Base-by-base conservation (phyloP, 1,140 invertebrate species). In the Trypoxylus dichotomus region DNA sequence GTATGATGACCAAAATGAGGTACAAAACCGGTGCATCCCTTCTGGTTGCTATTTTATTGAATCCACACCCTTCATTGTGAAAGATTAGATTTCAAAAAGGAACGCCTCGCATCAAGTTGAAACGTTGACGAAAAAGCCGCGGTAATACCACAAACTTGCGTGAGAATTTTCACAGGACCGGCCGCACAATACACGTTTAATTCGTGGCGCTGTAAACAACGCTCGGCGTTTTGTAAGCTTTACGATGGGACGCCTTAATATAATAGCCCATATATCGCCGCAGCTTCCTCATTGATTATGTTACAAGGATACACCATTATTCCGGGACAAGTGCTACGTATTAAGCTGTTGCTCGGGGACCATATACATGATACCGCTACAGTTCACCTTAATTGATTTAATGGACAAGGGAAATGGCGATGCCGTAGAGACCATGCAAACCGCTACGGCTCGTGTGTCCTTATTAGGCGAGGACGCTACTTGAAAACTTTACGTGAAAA, bases 271-370 rank as follows among this genome's bases (percentile, higher is more conserved):
- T 54, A 54, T 54, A n/a, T n/a, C 19, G 19, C 47, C 19, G 19
- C 47, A 54, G 19, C 47, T 54, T 6, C 47, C 19, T 54, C 47
- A 54, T 54, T 54, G 47, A 54, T 54, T 54, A 54, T 15, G 47
- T 54, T 54, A 54, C 47, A 54, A 54, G 47, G 47, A 54, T 54
- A 54, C 47, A 54, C 47, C 47, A 54, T 54, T 54, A 54, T n/a
- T 54, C 47, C 47, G 47, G 47, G 47, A 54, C 47, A 54, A 54
- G 47, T 54, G 47, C 19, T 19, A 54, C 19, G 47, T 54, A 54
- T 54, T 54, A 54, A 43, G 47, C 19, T 54, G 47, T n/a, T 54
- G 15, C 47, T 6, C 47, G 15, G 47, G 15, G 47, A n/a, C 47
- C 47, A 54, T 54, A 54, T 54, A 54, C 47, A 54, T 54, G 47